phyloP scores from a whole-genome alignment of 2,888 invertebrate genomes.

The Syrista parreyssii region DNA sequence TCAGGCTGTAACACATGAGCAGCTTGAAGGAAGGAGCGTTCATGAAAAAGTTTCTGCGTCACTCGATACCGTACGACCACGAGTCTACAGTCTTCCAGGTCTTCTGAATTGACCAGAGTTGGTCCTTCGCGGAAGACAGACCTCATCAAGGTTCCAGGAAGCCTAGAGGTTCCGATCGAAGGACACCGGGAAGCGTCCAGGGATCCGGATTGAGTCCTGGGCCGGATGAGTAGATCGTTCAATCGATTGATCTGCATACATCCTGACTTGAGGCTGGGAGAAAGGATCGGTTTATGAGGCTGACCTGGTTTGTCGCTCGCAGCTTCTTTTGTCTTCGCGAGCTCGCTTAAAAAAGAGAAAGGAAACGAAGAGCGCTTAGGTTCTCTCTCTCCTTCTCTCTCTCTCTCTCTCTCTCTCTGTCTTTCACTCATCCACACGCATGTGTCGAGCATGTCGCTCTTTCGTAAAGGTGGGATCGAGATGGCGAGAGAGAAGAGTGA shows the following conservation, averaged over 20 bases:
- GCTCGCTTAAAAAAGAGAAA: neutral
- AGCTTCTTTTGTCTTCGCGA: neutral
- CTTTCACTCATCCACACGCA: neutral
- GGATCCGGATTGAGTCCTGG: neutral
- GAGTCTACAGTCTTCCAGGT: neutral
- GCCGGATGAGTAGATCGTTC: conserved; percentile 18
- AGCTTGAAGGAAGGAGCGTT: neutral
- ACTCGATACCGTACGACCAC: neutral
- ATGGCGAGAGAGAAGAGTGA: neutral
- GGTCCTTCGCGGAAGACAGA: neutral
- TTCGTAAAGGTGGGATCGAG: neutral
- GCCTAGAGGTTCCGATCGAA: conserved; percentile 1
- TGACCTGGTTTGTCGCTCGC: neutral
- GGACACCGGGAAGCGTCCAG: conserved; percentile 14
- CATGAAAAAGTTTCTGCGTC: neutral
- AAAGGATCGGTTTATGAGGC: neutral
- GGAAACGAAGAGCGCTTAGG: neutral
- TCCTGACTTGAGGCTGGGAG: conserved; percentile 3
- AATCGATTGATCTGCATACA: conserved; percentile 17
- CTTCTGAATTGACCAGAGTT: neutral
- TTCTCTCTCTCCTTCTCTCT: conserved; percentile 1
- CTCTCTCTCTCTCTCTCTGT: neutral
- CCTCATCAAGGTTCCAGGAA: neutral
- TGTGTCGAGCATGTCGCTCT: neutral
- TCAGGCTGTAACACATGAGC: neutral